phyloP scores from a whole-genome alignment of 2,797 vertebrate species.

The Brachyrhaphis roseni region DNA sequence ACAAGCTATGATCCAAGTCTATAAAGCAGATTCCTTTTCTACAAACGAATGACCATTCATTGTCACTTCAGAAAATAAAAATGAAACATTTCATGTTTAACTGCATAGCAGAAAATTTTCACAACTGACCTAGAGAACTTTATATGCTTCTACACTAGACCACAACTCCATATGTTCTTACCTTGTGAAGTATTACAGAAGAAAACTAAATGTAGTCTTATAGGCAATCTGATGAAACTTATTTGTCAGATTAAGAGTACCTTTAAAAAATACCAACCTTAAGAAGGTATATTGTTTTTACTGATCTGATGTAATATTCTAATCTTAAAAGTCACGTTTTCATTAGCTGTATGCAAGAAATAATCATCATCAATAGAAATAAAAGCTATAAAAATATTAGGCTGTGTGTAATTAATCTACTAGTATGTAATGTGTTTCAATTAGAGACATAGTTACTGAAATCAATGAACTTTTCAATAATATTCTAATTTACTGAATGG shows the following conservation, averaged over 20 bases:
- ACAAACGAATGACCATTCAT: not conserved
- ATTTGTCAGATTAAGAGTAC: too few relatives aligned
- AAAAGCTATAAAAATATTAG: not conserved
- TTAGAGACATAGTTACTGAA: too few relatives aligned
- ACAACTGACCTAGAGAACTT: not conserved
- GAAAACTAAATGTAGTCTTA: not conserved
- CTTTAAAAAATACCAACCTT: too few relatives aligned
- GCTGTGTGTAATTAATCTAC: too few relatives aligned
- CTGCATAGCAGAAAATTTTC: not conserved
- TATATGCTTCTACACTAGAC: not conserved
- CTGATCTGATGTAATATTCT: too few relatives aligned
- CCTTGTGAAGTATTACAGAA: not conserved
- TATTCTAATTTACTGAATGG: not conserved
- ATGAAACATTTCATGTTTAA: not conserved
- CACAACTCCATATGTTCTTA: not conserved
- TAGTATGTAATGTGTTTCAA: too few relatives aligned
- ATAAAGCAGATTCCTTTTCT: not conserved
- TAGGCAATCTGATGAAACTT: not conserved
- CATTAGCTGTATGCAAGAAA: too few relatives aligned
- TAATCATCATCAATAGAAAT: too few relatives aligned
- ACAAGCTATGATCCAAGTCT: not conserved
- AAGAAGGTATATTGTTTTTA: too few relatives aligned
- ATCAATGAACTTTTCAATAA: not conserved
- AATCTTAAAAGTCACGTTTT: too few relatives aligned
- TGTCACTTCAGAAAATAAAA: not conserved